phyloP scores from a whole-genome alignment of 2,888 invertebrate species.

The Cephus nigrinus region DNA sequence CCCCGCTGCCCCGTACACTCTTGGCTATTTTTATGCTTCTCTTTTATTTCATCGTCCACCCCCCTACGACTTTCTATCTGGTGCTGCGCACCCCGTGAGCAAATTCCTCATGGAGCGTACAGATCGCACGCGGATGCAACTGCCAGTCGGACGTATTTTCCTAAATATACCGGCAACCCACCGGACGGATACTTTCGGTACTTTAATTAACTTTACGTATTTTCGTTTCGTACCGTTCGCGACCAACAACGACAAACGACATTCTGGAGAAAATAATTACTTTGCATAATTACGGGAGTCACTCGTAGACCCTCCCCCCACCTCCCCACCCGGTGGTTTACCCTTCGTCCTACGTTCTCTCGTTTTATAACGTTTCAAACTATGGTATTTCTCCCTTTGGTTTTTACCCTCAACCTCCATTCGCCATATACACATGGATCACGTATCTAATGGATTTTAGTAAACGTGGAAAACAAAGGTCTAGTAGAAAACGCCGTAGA shows the following conservation, averaged over 20 bases:
- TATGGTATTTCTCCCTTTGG: not conserved
- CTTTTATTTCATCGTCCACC: not conserved
- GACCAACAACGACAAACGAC: not conserved
- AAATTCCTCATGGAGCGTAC: not conserved
- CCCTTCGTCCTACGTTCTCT: not conserved
- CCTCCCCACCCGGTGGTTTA: not conserved
- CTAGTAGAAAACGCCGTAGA: too few species aligned
- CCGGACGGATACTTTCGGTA: not conserved
- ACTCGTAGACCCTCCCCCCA: constrained; percentile 9
- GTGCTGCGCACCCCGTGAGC: not conserved
- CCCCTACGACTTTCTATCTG: not conserved
- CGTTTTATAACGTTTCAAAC: not conserved
- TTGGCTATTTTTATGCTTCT: not conserved
- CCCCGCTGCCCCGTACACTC: not conserved
- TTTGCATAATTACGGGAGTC: constrained; percentile 50
- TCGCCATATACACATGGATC: too few species aligned
- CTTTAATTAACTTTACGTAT: constrained; percentile 56
- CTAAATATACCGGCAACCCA: not conserved
- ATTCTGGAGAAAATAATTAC: constrained; percentile 49
- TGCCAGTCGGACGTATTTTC: not conserved
- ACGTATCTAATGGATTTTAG: too few species aligned
- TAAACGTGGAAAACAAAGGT: too few species aligned
- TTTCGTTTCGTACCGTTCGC: constrained; percentile 35
- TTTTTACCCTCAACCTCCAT: not conserved
- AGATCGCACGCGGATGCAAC: not conserved